Evolutionary conservation across 2,797 vertebrate genomes (phyloP), one percentile per base, ranked within the genome.

Genomic region (Eospalax fontanierii): DNA sequence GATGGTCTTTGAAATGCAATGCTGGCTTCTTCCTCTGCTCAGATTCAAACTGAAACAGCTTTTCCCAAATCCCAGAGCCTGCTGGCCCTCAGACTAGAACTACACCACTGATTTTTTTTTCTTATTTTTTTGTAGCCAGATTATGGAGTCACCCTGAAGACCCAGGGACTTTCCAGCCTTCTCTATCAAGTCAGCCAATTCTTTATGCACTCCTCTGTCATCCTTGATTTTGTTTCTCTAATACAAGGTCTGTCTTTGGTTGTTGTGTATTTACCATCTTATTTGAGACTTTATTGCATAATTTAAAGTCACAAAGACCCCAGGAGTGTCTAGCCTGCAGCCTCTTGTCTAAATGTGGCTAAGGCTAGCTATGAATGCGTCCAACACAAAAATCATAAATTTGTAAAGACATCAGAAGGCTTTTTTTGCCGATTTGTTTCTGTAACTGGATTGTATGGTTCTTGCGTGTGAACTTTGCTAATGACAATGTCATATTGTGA

Each of bases 61-160:
- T 93, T 91, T 94, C 43, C 50, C 96, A 35, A 74, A 70, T 46
- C 33, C 59, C 18, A 38, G 14, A 82, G 46, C 2, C 46, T 82
- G 10, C 35, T 83, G 50, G 6, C 21, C 18, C 76, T 91, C 93
- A 59, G n/a, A 88, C 30, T 85, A 38, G 16, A 96, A 38, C 28
- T 35, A 35, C 2, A 4, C 16, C 63, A 65, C 0, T 66, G 61
- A 7, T 21, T 24, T 18, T 75, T 18, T 46, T 46, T 46, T 46
- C 12, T 54, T 54, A 9, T 15, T 54, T 46, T 30, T 74, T 33
- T 10, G 33, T 50, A 43, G 78, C 6, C 7, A 80, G 22, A 6
- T 24, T 84, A 35, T 9, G 65, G 33, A 43, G 33, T 86, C 54
- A n/a, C 40, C 18, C 22, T 46, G 12, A 18, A 79, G 50, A 74